Evolutionary conservation across 2,888 invertebrate genomes (phyloP).

Genomic region (Furcula furcula): DNA sequence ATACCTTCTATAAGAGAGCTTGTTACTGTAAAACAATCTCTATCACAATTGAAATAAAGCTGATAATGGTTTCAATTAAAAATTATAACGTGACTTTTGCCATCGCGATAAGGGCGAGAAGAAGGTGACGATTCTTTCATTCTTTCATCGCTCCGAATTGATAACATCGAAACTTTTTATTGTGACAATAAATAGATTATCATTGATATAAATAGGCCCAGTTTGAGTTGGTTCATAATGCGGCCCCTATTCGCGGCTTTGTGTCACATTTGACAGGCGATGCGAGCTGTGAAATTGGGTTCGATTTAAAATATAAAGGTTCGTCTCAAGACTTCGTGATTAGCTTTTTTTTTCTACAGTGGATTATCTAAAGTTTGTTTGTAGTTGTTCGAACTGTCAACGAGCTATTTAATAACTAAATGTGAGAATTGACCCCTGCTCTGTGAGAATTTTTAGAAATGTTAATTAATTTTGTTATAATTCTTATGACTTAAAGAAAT

Average conservation of each 20-base stretch:
- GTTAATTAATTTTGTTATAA: background rate
- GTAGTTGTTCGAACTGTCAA: slow-evolving; percentile 56
- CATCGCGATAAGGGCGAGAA: slow-evolving; percentile 67
- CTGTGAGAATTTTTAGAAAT: background rate
- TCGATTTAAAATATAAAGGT: slow-evolving; percentile 75
- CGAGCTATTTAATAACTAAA: slow-evolving; percentile 31
- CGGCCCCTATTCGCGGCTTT: slow-evolving; percentile 75
- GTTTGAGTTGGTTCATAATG: slow-evolving; percentile 71
- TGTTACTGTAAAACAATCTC: slow-evolving; percentile 35
- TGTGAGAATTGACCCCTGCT: slow-evolving; percentile 25
- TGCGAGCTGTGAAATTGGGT: slow-evolving; percentile 79
- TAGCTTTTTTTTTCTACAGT: slow-evolving; percentile 56
- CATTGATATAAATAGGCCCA: slow-evolving; percentile 78
- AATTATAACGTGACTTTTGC: slow-evolving; percentile 64
- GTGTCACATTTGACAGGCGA: slow-evolving; percentile 77
- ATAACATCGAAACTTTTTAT: slow-evolving; percentile 79
- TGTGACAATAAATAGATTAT: slow-evolving; percentile 80
- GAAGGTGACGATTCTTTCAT: slow-evolving; percentile 79
- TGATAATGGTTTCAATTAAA: slow-evolving; percentile 8
- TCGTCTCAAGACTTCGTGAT: slow-evolving; percentile 66
- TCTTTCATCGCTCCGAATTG: slow-evolving; percentile 71
- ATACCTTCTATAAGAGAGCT: slow-evolving; percentile 43
- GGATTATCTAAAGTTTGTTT: slow-evolving; percentile 75
- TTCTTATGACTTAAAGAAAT: too few relatives aligned
- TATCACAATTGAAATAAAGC: slow-evolving; percentile 10